A percentile compares a stretch with the other conserved stretches of the same genome.
Conservation (phyloP, 2,888 invertebrate species). For the Dolichopus griseipennis region DNA sequence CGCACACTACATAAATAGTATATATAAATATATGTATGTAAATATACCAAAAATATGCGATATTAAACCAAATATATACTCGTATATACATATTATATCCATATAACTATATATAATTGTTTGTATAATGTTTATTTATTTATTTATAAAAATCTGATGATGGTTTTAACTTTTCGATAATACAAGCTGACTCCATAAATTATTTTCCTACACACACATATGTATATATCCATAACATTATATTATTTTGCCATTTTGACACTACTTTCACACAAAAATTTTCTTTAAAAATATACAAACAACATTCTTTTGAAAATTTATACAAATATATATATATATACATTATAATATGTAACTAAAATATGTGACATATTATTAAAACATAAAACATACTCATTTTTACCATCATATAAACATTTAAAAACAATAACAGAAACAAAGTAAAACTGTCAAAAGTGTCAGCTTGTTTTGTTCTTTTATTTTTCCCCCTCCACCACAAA, state of each 20-base stretch:
- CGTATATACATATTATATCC: too few relatives aligned
- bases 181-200: conserved; percentile 15
- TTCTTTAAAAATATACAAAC: too few relatives aligned
- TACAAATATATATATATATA: not conserved
- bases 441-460: not conserved
- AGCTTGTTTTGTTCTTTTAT: not conserved
- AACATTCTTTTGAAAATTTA: too few relatives aligned
- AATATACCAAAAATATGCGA: too few relatives aligned
- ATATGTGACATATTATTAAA: not conserved
- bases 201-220: conserved; percentile 11
- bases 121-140: too few relatives aligned
- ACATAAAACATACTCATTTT: not conserved
- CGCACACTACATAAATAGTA: too few relatives aligned
- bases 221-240: not conserved
- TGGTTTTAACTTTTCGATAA: conserved; percentile 8
- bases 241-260: conserved; percentile 18
- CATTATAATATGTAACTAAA: not conserved
- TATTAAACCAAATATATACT: too few relatives aligned
- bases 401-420: not conserved
- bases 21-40: too few relatives aligned
- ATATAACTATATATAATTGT: too few relatives aligned
- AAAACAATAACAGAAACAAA: not conserved
- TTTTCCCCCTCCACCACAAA: too few relatives aligned
- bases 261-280: conserved; percentile 11
- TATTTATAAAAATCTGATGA: not conserved